These are phyloP conservation scores for Oncorhynchus nerka DNA, from an alignment of 2,113 vertebrate species.

Conservation along the genomic window DNA sequence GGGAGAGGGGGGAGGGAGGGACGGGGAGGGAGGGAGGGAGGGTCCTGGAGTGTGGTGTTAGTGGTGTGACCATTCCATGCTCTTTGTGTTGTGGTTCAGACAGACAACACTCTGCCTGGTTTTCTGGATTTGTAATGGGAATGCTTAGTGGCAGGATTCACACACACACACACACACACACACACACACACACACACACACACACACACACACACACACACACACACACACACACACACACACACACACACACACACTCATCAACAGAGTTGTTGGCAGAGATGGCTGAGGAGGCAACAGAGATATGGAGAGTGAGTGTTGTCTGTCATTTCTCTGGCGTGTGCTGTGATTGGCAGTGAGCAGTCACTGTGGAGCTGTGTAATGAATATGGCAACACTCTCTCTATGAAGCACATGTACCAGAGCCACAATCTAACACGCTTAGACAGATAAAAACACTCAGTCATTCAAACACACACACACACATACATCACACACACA, in stretches of 20 bases:
- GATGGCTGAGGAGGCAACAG: background rate
- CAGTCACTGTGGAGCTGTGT: background rate
- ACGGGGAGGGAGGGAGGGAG: too few relatives aligned
- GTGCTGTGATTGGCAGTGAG: background rate
- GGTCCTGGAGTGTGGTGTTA: background rate
- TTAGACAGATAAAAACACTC: background rate
- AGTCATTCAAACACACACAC: slow-evolving; percentile 1
- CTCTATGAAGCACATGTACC: background rate
- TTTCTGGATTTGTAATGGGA: slow-evolving; percentile 9
- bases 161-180: background rate
- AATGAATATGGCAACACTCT: background rate
- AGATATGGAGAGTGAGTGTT: background rate
- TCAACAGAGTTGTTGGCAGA: background rate
- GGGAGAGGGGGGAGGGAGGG: too few relatives aligned
- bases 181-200: too few relatives aligned
- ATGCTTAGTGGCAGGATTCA: background rate
- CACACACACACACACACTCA: background rate
- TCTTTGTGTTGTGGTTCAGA: slow-evolving; percentile 26
- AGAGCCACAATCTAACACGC: background rate
- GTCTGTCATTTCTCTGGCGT: slow-evolving; percentile 15
- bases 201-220: too few relatives aligned
- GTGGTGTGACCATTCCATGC: slow-evolving; percentile 1
- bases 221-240: background rate
- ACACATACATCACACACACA: background rate
- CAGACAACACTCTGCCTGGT: background rate